Base-by-base conservation (phyloP, 1,140 invertebrate genomes). In the Sitobion miscanthi region DNA sequence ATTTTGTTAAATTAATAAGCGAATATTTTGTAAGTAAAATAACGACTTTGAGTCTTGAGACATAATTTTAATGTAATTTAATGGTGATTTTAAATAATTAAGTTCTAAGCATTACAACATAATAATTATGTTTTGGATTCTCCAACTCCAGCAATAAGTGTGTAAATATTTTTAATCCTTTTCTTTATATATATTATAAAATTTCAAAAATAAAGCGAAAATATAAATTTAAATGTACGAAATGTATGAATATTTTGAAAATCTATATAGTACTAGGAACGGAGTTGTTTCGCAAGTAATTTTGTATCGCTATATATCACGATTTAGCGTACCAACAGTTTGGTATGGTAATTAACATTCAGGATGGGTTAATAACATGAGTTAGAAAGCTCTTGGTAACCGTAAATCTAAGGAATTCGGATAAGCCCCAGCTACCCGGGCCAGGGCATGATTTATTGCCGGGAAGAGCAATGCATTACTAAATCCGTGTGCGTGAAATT, bases 321-420 rank as follows among this genome's bases (percentile, higher is more conserved):
- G 90, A 35, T 91, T 82, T 91, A 82, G 21, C 21, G n/a, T 69
- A 91, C 62, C 69, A 47, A 49, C 90, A 82, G 45, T 47, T 91
- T 83, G 90, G 62, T 82, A 82, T 83, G 91, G n/a, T 93, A 93
- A 93, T 93, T 93, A 93, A 93, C 91, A 93, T 93, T 52, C 49
- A 25, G 82, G 47, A 93, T 85, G 45, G 77, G 69, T 83, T 93
- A 54, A 83, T 52, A 93, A 83, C 91, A 93, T 23, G 77, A 93
- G 35, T 52, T 93, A 93, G 91, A 93, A 85, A 54, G 91, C 47
- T 85, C 77, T 54, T 49, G 91, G 82, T 83, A 85, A 85, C 77
- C 91, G 69, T 85, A 83, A 93, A 83, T 85, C 82, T 93, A 83
- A 93, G 91, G 91, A 93, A 93, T 93, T 93, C 91, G 77, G 82